phyloP scores from a whole-genome alignment of 2,113 vertebrate genomes.

The Syngnathus typhle region DNA sequence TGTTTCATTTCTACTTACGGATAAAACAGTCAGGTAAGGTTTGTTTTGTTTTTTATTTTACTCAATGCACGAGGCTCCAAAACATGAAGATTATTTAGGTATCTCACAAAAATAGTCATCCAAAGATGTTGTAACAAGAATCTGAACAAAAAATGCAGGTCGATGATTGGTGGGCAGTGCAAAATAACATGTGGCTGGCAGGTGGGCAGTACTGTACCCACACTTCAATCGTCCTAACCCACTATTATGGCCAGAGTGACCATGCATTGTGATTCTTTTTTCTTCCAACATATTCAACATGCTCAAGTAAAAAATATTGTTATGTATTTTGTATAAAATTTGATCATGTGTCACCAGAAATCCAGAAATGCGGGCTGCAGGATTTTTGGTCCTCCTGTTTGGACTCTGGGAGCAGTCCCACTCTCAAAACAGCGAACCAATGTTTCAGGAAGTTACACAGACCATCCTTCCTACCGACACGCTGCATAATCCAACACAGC shows the following conservation, averaged over 20 bases:
- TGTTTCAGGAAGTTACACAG: slow-evolving; percentile 78
- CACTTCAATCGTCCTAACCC: too few relatives aligned
- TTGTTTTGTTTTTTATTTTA: neutral
- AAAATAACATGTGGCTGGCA: too few relatives aligned
- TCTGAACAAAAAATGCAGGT: too few relatives aligned
- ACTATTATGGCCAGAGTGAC: too few relatives aligned
- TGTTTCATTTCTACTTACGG: neutral
- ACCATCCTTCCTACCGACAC: slow-evolving; percentile 79
- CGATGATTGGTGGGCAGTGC: too few relatives aligned
- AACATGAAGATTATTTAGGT: neutral
- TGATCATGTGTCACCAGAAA: neutral
- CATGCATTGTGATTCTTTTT: neutral
- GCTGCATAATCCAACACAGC: slow-evolving; percentile 84
- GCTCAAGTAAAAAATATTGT: neutral
- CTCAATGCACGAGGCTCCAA: neutral
- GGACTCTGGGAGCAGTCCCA: slow-evolving; percentile 59
- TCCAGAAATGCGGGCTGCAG: slow-evolving; percentile 61
- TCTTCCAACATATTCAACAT: too few relatives aligned
- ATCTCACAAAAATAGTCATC: neutral
- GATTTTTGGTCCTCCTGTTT: slow-evolving; percentile 63
- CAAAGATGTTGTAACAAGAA: too few relatives aligned
- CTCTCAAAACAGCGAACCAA: slow-evolving; percentile 71
- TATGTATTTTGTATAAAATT: neutral
- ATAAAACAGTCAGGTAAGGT: slow-evolving; percentile 36
- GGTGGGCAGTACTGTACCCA: too few relatives aligned